Conservation (phyloP, 1,140 invertebrate species). For the Cotesia vestalis region DNA sequence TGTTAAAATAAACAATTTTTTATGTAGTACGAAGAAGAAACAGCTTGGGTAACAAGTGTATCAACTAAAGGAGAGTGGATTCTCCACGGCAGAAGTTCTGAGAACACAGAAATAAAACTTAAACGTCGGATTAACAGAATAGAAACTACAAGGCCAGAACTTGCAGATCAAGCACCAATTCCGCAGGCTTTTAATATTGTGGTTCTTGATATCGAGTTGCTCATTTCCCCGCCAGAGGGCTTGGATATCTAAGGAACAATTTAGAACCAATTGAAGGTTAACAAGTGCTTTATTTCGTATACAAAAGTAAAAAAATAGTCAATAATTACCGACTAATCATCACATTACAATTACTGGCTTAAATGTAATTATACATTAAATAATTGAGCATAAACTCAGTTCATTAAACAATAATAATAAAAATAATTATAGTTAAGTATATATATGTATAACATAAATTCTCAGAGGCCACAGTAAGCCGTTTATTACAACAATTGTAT, state of each 20-base stretch:
- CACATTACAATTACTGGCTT: too few relatives aligned
- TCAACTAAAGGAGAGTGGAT: conserved; percentile 50
- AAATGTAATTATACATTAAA: too few relatives aligned
- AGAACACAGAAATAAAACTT: conserved; percentile 50
- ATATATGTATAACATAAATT: too few relatives aligned
- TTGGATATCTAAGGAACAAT: conserved; percentile 39
- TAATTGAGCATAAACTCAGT: too few relatives aligned
- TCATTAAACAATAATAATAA: too few relatives aligned
- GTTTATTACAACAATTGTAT: too few relatives aligned
- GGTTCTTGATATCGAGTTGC: conserved; percentile 47
- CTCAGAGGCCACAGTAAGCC: too few relatives aligned
- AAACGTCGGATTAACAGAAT: conserved; percentile 49
- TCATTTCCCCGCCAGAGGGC: conserved; percentile 44
- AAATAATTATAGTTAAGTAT: too few relatives aligned
- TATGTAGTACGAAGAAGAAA: conserved; percentile 48
- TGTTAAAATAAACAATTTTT: conserved; percentile 2
- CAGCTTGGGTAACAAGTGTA: conserved; percentile 52
- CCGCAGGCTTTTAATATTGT: conserved; percentile 46
- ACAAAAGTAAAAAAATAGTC: neutral
- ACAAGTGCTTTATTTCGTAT: conserved; percentile 6
- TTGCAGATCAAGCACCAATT: conserved; percentile 45
- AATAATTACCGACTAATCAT: too few relatives aligned
- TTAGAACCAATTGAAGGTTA: neutral
- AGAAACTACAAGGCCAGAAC: conserved; percentile 37
- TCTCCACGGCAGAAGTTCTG: conserved; percentile 42